phyloP scores from a whole-genome alignment of 2,113 vertebrate species.

The Mesembrinibis cayennensis region DNA sequence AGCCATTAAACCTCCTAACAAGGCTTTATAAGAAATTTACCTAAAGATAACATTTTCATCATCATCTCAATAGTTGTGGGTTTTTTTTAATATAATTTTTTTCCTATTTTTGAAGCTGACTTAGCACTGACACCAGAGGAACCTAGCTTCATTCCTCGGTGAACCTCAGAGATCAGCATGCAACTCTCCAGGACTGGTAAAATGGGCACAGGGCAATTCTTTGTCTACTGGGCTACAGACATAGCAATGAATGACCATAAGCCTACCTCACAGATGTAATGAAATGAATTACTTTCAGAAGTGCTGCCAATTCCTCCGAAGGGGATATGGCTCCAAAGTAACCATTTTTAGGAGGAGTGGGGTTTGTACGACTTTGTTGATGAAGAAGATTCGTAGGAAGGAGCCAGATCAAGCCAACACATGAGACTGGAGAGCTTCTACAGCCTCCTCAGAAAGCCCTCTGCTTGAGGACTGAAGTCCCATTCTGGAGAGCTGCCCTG shows the following conservation, averaged over 20 bases:
- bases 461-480: neutral
- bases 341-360: neutral
- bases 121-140: neutral
- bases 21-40: neutral
- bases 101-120: neutral
- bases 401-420: neutral
- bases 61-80: neutral
- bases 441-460: neutral
- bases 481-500: neutral
- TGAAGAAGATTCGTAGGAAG: neutral
- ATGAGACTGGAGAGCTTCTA: neutral
- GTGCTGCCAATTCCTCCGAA: neutral
- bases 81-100: neutral
- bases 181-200: neutral
- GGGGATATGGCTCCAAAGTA: neutral
- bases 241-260: neutral
- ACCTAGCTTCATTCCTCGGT: fast-evolving
- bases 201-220: neutral
- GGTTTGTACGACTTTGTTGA: neutral
- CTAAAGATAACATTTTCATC: neutral
- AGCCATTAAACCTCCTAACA: neutral
- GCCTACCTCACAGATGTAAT: neutral
- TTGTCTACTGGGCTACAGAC: neutral
- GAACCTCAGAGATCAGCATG: neutral
- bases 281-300: neutral